Conservation (phyloP, 1,140 invertebrate genomes). For the Cydia amplana region DNA sequence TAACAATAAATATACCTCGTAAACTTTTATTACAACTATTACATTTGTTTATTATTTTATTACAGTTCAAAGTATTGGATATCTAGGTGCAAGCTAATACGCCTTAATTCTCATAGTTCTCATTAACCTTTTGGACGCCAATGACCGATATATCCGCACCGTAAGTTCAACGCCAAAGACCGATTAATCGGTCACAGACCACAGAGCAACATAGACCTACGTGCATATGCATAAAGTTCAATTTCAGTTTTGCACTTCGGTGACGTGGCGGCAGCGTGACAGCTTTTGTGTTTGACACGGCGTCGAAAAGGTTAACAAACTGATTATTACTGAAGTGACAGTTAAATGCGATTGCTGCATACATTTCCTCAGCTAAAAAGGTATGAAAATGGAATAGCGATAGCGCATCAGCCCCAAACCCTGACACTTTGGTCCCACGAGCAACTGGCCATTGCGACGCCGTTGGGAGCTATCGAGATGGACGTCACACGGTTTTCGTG, state of each 20-base stretch:
- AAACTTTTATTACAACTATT: background rate
- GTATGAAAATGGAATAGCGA: background rate
- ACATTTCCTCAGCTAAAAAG: background rate
- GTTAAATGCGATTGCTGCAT: background rate
- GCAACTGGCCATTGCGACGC: slow-evolving; percentile 90
- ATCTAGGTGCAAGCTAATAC: too few species aligned
- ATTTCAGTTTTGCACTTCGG: too few species aligned
- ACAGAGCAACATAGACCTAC: too few species aligned
- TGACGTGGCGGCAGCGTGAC: too few species aligned
- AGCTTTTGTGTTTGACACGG: too few species aligned
- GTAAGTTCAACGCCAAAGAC: too few species aligned
- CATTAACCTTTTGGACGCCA: too few species aligned
- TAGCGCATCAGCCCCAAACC: slow-evolving; percentile 86
- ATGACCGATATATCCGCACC: too few species aligned
- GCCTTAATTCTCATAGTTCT: too few species aligned
- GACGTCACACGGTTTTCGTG: slow-evolving; percentile 95
- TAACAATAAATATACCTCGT: background rate
- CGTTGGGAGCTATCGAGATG: slow-evolving; percentile 88
- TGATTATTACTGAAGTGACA: background rate
- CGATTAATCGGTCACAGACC: too few species aligned
- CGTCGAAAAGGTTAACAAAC: too few species aligned
- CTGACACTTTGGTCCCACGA: slow-evolving; percentile 94
- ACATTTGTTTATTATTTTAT: background rate
- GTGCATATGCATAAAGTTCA: too few species aligned
- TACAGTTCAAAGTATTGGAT: background rate